A percentile compares a stretch with the other conserved stretches of the same genome.
Conservation (phyloP, 2,797 vertebrate genomes). For the Phrynocephalus guinanensis region DNA sequence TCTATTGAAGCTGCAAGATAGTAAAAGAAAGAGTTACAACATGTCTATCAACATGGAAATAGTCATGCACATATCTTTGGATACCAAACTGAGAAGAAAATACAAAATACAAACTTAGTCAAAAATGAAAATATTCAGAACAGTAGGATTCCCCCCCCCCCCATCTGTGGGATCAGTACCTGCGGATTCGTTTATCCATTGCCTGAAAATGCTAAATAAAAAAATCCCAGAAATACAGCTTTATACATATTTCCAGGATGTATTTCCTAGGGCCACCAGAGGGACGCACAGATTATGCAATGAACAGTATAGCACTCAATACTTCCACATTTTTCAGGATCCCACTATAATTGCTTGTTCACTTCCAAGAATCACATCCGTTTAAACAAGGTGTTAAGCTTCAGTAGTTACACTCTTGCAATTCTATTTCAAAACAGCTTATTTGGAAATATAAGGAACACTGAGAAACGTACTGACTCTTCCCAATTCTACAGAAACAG, state of each 20-base stretch:
- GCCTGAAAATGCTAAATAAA: no score
- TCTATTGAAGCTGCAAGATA: slow-evolving; percentile 68
- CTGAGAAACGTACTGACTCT: not conserved
- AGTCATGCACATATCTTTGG: not conserved
- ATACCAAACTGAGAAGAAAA: not conserved
- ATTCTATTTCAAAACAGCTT: not conserved
- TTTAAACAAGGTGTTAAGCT: not conserved
- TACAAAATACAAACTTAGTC: not conserved
- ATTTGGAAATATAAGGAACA: not conserved
- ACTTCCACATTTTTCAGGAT: no score
- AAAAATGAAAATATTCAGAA: not conserved
- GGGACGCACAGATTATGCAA: no score
- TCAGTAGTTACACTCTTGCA: not conserved
- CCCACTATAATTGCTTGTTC: not conserved
- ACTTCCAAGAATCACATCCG: not conserved
- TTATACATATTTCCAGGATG: no score
- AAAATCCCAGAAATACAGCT: no score
- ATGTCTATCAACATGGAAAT: not conserved
- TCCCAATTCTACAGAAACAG: not conserved
- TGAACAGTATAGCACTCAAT: no score
- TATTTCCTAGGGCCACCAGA: no score
- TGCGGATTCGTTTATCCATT: no score
- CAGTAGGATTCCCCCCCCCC: no score
- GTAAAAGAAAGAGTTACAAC: slow-evolving; percentile 7
- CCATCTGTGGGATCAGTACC: no score